These are phyloP conservation scores for Cancer borealis DNA, from an alignment of 2,888 invertebrate genomes.

Conservation along the genomic window DNA sequence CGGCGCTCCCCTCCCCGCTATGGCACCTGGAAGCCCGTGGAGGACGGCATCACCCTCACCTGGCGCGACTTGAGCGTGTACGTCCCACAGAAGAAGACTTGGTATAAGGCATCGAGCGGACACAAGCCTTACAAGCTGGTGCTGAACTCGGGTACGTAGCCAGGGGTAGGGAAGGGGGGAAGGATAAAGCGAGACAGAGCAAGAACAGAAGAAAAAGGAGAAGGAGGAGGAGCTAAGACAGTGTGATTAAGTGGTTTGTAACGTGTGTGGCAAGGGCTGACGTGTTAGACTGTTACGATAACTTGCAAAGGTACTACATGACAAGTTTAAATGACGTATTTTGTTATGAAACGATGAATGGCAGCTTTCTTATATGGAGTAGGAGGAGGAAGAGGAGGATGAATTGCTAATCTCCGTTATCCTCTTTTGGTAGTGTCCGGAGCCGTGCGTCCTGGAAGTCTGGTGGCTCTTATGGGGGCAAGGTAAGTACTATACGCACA, in stretches of 20 bases:
- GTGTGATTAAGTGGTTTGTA: no score
- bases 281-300: no score
- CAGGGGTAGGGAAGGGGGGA: not conserved
- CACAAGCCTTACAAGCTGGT: conserved; percentile 84
- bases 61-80: conserved; percentile 76
- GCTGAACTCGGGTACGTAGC: conserved; percentile 86
- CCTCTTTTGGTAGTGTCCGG: conserved; percentile 86
- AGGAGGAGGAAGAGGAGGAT: not conserved
- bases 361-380: not conserved
- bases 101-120: conserved; percentile 76
- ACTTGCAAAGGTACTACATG: no score
- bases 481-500: conserved; percentile 78
- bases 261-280: no score
- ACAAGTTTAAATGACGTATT: no score
- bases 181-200: not conserved
- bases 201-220: not conserved
- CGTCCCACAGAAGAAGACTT: conserved; percentile 69
- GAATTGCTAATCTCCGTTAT: not conserved
- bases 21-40: conserved; percentile 74
- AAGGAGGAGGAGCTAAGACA: not conserved
- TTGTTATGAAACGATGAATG: no score
- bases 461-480: conserved; percentile 91
- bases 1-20: conserved; percentile 49
- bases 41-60: conserved; percentile 74
- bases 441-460: conserved; percentile 88